phyloP scores from a whole-genome alignment of 2,113 vertebrate species.

The Nicator chloris region DNA sequence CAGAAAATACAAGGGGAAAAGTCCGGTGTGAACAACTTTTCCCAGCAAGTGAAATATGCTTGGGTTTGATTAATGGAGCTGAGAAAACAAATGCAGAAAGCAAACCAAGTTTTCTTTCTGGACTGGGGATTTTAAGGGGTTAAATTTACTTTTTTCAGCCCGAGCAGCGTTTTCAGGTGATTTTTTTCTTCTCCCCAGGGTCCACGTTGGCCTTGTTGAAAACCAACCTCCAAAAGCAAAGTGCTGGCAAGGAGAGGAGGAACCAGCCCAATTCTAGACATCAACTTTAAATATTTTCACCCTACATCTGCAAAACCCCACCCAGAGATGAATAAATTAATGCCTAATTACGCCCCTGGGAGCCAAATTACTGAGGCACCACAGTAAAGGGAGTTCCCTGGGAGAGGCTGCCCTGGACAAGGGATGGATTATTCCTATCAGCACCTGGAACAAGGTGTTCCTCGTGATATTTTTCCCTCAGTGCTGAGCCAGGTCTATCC shows the following conservation, averaged over 20 bases:
- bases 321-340: background rate
- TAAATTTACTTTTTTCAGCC: background rate
- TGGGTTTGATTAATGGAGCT: background rate
- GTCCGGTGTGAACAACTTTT: background rate
- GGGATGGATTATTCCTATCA: background rate
- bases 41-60: background rate
- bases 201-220: fast-evolving
- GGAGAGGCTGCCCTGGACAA: background rate
- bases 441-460: background rate
- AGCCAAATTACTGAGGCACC: background rate
- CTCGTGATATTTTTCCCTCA: background rate
- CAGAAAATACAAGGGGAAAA: background rate
- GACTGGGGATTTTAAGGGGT: background rate
- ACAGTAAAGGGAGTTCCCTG: conserved; percentile 12
- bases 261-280: background rate
- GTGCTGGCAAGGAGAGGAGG: background rate
- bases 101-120: background rate
- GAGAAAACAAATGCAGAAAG: background rate
- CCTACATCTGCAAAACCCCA: background rate
- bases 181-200: background rate
- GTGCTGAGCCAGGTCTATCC: background rate
- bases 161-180: background rate
- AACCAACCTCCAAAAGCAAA: background rate
- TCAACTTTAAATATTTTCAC: background rate
- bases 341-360: background rate